Evolutionary conservation across 2,113 vertebrate genomes (phyloP).

Genomic region (Geococcyx californianus): DNA sequence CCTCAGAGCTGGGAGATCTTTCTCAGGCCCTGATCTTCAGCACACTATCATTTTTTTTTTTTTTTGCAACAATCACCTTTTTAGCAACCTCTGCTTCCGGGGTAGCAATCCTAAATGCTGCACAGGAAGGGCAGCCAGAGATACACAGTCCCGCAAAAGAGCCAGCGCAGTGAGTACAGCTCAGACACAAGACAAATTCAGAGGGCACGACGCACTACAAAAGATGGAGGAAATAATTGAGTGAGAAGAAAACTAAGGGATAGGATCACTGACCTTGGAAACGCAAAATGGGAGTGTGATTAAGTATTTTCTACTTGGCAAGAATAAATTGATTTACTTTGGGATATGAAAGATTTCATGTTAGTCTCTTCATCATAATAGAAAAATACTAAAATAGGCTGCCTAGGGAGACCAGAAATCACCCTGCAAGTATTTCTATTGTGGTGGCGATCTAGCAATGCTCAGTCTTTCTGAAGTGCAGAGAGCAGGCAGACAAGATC

Average conservation of each 20-base stretch:
- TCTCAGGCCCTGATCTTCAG: neutral
- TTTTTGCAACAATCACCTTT: neutral
- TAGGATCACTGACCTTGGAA: neutral
- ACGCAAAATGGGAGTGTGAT: neutral
- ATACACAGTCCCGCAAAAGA: neutral
- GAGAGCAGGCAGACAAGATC: neutral
- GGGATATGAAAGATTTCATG: neutral
- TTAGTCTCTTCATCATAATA: neutral
- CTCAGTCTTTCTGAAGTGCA: neutral
- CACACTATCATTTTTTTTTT: neutral
- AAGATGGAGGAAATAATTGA: neutral
- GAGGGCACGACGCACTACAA: neutral
- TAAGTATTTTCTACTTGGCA: neutral
- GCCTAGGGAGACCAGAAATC: neutral
- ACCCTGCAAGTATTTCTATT: neutral
- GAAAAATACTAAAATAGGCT: neutral
- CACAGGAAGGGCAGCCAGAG: neutral
- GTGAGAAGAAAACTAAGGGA: neutral
- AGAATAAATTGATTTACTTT: neutral
- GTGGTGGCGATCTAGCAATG: neutral
- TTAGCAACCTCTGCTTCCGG: neutral
- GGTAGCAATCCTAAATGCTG: neutral
- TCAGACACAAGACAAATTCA: rapidly evolving
- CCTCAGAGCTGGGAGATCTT: neutral
- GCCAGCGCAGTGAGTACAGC: neutral